These are phyloP conservation scores for Hoplias malabaricus DNA, from an alignment of 2,113 vertebrate genomes.

Conservation along the genomic window DNA sequence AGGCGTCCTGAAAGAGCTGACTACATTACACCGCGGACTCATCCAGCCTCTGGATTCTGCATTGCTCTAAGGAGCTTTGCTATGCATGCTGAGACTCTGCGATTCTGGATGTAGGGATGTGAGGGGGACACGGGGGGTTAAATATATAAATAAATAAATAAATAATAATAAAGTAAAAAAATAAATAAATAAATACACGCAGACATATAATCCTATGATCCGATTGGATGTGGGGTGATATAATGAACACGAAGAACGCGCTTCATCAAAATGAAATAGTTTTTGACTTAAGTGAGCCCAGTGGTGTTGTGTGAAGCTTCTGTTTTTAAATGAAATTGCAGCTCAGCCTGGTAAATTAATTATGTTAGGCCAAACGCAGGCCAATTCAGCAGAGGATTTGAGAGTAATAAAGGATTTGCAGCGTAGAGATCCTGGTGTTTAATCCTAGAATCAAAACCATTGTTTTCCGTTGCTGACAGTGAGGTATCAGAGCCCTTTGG, in stretches of 20 bases:
- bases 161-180: neutral
- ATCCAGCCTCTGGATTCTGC: neutral
- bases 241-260: slow-evolving; percentile 30
- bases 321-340: slow-evolving; percentile 58
- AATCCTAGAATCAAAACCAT: slow-evolving; percentile 46
- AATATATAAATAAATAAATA: neutral
- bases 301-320: slow-evolving; percentile 21
- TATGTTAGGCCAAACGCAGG: slow-evolving; percentile 43
- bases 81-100: neutral
- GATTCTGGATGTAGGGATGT: slow-evolving; percentile 11
- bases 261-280: slow-evolving; percentile 41
- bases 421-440: slow-evolving; percentile 43
- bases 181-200: slow-evolving; percentile 9
- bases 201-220: slow-evolving; percentile 33
- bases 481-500: neutral
- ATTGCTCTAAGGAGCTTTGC: slow-evolving; percentile 11
- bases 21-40: neutral
- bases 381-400: slow-evolving; percentile 60
- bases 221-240: slow-evolving; percentile 38
- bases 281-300: slow-evolving; percentile 5
- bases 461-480: neutral
- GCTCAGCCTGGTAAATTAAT: slow-evolving; percentile 65
- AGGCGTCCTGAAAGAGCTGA: slow-evolving; percentile 10
- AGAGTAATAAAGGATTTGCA: slow-evolving; percentile 60
- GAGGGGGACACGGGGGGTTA: neutral